These are phyloP conservation scores for Drosophila ustulata DNA, from an alignment of 2,888 invertebrate genomes.

Conservation along the genomic window DNA sequence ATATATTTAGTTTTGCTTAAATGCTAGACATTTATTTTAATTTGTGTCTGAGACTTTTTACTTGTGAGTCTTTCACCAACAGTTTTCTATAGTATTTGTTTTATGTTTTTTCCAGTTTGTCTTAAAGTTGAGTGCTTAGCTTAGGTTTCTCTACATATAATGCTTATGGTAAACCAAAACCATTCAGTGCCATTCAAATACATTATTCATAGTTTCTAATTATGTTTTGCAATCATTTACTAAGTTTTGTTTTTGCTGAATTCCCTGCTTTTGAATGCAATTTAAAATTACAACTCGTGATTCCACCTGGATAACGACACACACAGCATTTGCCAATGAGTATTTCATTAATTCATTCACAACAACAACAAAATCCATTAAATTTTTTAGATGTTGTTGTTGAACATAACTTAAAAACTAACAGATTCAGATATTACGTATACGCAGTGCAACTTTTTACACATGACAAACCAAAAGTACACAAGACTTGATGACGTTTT, in stretches of 20 bases:
- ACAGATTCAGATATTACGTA: constrained; percentile 62
- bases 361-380: constrained; percentile 25
- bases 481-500: constrained; percentile 64
- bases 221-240: neutral
- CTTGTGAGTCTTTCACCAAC: constrained; percentile 50
- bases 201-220: constrained; percentile 3
- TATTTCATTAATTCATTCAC: constrained; percentile 36
- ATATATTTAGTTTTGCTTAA: constrained; percentile 3
- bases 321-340: constrained; percentile 42
- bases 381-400: constrained; percentile 12
- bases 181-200: constrained; percentile 38
- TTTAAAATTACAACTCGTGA: constrained; percentile 38
- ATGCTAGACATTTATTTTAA: constrained; percentile 21
- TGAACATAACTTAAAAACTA: constrained; percentile 33
- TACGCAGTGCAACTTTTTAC: constrained; percentile 58
- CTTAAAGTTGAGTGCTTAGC: constrained; percentile 30
- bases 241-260: constrained; percentile 21
- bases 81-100: constrained; percentile 31
- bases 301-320: constrained; percentile 19
- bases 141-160: constrained; percentile 1
- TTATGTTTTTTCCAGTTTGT: constrained; percentile 5
- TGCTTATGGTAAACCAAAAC: constrained; percentile 9
- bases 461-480: constrained; percentile 73
- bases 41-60: constrained; percentile 37
- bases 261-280: constrained; percentile 31